Percentiles rank a stretch among this genome's conserved stretches.
These are phyloP conservation scores for Erpobdella octoculata DNA, from an alignment of 2,888 invertebrate genomes.

Conservation along the genomic window DNA sequence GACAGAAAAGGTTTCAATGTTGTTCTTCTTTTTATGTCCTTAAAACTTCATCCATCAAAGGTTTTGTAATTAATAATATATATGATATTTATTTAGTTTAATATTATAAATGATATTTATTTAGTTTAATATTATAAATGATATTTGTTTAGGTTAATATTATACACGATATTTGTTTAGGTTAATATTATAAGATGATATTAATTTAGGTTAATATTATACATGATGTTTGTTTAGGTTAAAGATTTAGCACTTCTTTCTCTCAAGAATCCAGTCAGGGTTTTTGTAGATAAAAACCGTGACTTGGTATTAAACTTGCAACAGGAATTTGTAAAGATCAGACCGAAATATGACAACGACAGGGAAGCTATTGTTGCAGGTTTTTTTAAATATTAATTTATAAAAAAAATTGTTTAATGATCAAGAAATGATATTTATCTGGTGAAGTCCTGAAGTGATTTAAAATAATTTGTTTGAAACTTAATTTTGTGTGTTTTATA, in stretches of 20 bases:
- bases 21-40: too few relatives aligned
- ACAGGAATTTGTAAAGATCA: slow-evolving; percentile 85
- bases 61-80: too few relatives aligned
- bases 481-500: background rate
- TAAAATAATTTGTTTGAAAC: background rate
- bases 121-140: background rate
- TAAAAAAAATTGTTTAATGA: background rate
- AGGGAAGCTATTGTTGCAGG: slow-evolving; percentile 70
- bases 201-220: too few relatives aligned
- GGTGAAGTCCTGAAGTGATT: too few relatives aligned
- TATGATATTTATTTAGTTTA: background rate
- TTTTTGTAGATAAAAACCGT: slow-evolving; percentile 91
- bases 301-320: slow-evolving; percentile 88
- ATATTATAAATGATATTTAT: background rate
- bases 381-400: slow-evolving; percentile 33
- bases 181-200: background rate
- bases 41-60: too few relatives aligned
- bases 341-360: slow-evolving; percentile 77
- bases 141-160: background rate
- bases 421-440: background rate
- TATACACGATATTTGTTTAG: background rate
- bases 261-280: slow-evolving; percentile 78
- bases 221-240: slow-evolving; percentile 45
- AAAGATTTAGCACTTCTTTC: slow-evolving; percentile 88
- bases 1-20: slow-evolving; percentile 96